A percentile compares a stretch with the other conserved stretches of the same genome.
Evolutionary conservation across 35 echinoderm and acorn worm genomes (phyloP).

Genomic region (Acanthaster planci): DNA sequence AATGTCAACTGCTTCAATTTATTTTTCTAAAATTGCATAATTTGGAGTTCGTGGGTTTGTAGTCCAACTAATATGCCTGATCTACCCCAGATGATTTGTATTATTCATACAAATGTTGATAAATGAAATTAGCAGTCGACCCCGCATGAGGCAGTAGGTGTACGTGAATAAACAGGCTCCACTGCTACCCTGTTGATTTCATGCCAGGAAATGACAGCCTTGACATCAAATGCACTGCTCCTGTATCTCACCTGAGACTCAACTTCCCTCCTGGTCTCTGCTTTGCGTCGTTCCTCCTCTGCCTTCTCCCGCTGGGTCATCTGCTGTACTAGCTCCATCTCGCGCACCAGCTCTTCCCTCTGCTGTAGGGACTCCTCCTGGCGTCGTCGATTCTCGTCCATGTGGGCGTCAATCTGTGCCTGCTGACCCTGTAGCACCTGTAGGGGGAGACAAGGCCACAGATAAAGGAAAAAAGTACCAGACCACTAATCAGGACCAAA

Average conservation of each 20-base stretch:
- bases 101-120: too few relatives aligned
- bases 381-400: slow-evolving; percentile 70
- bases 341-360: slow-evolving; percentile 79
- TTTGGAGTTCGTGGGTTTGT: too few relatives aligned
- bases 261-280: slow-evolving; percentile 65
- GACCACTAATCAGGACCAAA: not conserved
- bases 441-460: slow-evolving; percentile 19
- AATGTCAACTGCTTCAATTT: too few relatives aligned
- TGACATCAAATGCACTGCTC: too few relatives aligned
- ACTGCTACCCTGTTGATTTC: too few relatives aligned
- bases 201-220: too few relatives aligned
- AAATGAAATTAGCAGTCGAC: too few relatives aligned
- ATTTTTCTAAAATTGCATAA: too few relatives aligned
- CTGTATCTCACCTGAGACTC: slow-evolving; percentile 57
- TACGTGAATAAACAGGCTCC: too few relatives aligned
- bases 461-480: not conserved
- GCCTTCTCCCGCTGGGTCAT: slow-evolving; percentile 75
- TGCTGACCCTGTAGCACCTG: slow-evolving; percentile 89
- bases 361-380: slow-evolving; percentile 89
- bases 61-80: too few relatives aligned
- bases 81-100: too few relatives aligned
- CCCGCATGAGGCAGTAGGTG: too few relatives aligned
- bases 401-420: slow-evolving; percentile 61
- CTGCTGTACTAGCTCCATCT: slow-evolving; percentile 89
- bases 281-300: slow-evolving; percentile 77